Percentiles rank a stretch among this genome's conserved stretches.
These are phyloP conservation scores for Capreolus pygargus DNA, from an alignment of 2,113 vertebrate species.

Conservation along the genomic window DNA sequence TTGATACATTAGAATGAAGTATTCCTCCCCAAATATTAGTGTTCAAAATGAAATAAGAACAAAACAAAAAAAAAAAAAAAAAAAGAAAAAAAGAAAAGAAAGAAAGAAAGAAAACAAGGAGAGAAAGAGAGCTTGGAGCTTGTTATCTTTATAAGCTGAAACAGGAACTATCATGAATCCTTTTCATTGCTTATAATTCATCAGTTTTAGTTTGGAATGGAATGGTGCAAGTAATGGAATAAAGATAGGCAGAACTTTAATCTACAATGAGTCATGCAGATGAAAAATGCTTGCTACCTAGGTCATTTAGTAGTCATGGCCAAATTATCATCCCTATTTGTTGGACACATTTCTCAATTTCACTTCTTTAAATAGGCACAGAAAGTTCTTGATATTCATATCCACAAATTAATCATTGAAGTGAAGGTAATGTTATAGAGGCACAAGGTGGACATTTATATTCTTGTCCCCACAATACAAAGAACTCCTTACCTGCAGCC, in stretches of 20 bases:
- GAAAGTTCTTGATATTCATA: not conserved
- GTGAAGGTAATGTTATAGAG: not conserved
- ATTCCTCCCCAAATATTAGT: not conserved
- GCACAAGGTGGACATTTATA: not conserved
- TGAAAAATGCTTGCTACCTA: not conserved
- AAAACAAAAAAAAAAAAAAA: not conserved
- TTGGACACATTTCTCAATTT: not conserved
- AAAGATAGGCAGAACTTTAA: not conserved
- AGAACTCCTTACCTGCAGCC: not conserved
- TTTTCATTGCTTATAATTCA: not conserved
- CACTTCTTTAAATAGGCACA: not conserved
- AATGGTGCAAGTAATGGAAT: not conserved
- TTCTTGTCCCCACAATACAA: not conserved
- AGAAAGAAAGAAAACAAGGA: not conserved
- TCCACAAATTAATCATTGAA: not conserved
- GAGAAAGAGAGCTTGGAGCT: not conserved
- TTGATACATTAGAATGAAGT: not conserved
- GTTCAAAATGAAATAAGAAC: not conserved
- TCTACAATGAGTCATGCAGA: not conserved
- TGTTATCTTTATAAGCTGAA: not conserved
- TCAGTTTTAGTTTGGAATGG: not conserved
- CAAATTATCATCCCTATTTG: not conserved
- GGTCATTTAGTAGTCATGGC: not conserved
- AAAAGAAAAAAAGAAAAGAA: not conserved
- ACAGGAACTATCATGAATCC: not conserved